Percentiles rank a stretch among this genome's conserved stretches.
Conservation (phyloP, 2,888 invertebrate species). For the Anticlea derivata region DNA sequence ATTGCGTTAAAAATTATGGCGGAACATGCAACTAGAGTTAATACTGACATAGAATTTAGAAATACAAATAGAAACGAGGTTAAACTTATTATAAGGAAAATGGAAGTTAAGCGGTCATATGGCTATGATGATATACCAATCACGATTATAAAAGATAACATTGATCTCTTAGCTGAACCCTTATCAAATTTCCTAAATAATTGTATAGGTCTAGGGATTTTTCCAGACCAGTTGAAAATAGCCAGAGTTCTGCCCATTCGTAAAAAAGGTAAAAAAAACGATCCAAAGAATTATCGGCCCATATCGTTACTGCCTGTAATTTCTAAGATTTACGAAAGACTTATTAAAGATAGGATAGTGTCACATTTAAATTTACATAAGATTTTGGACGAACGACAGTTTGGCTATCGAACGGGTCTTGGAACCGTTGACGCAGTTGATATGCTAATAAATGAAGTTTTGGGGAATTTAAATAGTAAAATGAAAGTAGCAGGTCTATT, state of each 20-base stretch:
- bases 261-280: too few relatives aligned
- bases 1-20: not conserved
- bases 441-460: too few relatives aligned
- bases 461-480: too few relatives aligned
- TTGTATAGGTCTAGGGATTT: conserved; percentile 1
- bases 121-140: conserved; percentile 22
- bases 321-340: conserved; percentile 7
- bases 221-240: conserved; percentile 11
- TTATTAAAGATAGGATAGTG: too few relatives aligned
- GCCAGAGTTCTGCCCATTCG: conserved; percentile 3
- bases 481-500: too few relatives aligned
- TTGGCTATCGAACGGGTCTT: too few relatives aligned
- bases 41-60: not conserved
- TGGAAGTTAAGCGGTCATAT: conserved; percentile 12
- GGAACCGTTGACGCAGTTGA: too few relatives aligned
- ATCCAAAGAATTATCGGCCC: conserved; percentile 11
- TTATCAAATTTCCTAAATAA: conserved; percentile 20
- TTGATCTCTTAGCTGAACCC: conserved; percentile 19
- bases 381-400: too few relatives aligned
- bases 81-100: conserved; percentile 6
- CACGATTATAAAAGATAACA: conserved; percentile 19
- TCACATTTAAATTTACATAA: too few relatives aligned
- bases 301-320: conserved; percentile 3
- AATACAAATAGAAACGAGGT: conserved; percentile 3
- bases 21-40: not conserved